A percentile compares a stretch with the other conserved stretches of the same genome.
phyloP scores from a whole-genome alignment of 2,888 invertebrate species.

The Acanthacorydalis orientalis region DNA sequence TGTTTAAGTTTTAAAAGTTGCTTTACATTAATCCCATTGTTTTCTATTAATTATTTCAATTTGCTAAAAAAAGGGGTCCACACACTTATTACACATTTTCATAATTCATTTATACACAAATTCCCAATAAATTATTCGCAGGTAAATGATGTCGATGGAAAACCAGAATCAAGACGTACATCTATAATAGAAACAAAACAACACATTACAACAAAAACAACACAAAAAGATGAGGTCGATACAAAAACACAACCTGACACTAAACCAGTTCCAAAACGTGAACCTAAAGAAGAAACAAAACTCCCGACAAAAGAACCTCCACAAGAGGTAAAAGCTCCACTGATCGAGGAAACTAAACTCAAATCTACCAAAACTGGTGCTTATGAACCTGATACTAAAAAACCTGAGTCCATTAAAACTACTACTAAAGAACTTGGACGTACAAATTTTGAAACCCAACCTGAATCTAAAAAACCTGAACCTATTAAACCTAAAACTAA shows the following conservation, averaged over 20 bases:
- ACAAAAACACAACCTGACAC: neutral
- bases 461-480: constrained; percentile 11
- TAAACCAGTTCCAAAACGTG: constrained; percentile 1
- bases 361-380: constrained; percentile 14
- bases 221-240: constrained; percentile 20
- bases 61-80: too few species aligned
- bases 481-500: constrained; percentile 11
- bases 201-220: too few species aligned
- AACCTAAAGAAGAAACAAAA: neutral
- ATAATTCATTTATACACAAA: too few species aligned
- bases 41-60: too few species aligned
- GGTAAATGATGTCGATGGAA: too few species aligned
- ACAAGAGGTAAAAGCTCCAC: constrained; percentile 2
- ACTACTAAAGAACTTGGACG: neutral
- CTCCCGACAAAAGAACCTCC: neutral
- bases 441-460: constrained; percentile 21
- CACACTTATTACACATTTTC: too few species aligned
- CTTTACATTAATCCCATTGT: too few species aligned
- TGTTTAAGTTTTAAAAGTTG: too few species aligned
- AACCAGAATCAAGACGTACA: too few species aligned
- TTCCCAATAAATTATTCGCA: too few species aligned
- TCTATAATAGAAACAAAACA: too few species aligned
- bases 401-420: constrained; percentile 6
- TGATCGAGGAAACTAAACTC: constrained; percentile 10
- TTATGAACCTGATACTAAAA: constrained; percentile 11